A percentile compares a stretch with the other conserved stretches of the same genome.
Conservation (phyloP, 2,113 vertebrate species). For the Seriola rivoliana region DNA sequence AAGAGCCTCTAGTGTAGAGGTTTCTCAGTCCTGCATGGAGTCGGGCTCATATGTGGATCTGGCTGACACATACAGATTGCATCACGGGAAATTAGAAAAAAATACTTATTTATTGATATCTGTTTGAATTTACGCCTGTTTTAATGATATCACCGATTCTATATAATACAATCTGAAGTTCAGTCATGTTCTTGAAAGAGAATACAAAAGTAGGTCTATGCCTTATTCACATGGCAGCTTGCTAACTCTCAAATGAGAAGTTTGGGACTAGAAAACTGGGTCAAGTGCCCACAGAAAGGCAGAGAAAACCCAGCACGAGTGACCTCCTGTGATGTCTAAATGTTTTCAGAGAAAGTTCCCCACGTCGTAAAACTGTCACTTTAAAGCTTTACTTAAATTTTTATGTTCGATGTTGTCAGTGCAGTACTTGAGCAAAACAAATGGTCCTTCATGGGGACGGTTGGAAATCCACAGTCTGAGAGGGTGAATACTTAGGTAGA, state of each 20-base stretch:
- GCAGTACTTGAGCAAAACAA: neutral
- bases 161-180: neutral
- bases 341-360: neutral
- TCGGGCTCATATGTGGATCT: neutral
- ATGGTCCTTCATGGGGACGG: neutral
- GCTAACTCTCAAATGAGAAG: neutral
- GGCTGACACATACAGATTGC: neutral
- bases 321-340: neutral
- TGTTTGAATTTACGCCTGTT: neutral
- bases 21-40: conserved; percentile 13
- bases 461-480: neutral
- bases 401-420: conserved; percentile 19
- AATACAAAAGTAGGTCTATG: neutral
- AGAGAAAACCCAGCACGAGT: neutral
- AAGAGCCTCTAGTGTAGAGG: conserved; percentile 1
- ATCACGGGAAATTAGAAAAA: neutral
- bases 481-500: conserved; percentile 14
- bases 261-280: neutral
- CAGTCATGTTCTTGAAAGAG: conserved; percentile 8
- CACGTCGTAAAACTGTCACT: neutral
- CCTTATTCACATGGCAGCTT: neutral
- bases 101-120: neutral
- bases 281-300: neutral
- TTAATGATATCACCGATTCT: neutral
- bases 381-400: neutral